Percentiles rank a stretch among this genome's conserved stretches.
Evolutionary conservation across 2,888 invertebrate genomes (phyloP).

Genomic region (Caenorhabditis angaria): DNA sequence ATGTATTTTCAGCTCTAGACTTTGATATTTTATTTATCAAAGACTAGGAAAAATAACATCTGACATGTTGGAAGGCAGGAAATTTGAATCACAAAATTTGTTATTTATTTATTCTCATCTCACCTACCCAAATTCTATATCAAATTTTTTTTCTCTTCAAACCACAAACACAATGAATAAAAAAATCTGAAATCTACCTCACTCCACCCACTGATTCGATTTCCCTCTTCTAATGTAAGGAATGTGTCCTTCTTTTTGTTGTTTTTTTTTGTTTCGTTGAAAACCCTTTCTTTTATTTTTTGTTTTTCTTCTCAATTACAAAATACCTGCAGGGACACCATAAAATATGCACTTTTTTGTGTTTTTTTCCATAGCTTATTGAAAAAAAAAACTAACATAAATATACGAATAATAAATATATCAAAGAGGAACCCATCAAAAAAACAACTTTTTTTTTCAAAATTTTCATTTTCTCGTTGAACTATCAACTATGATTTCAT

Average conservation of each 20-base stretch:
- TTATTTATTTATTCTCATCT: not conserved
- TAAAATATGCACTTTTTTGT: too few species aligned
- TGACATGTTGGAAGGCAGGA: not conserved
- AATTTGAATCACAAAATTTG: not conserved
- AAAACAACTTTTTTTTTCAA: too few species aligned
- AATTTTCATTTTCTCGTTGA: too few species aligned
- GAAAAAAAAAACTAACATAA: too few species aligned
- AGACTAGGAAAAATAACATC: not conserved
- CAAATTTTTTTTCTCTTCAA: too few species aligned
- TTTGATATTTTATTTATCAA: too few species aligned
- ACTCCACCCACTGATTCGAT: slow-evolving; percentile 6
- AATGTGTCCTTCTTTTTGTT: slow-evolving; percentile 6
- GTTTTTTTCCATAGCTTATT: too few species aligned
- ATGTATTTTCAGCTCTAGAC: not conserved
- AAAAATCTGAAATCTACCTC: slow-evolving; percentile 12
- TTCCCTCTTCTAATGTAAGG: not conserved
- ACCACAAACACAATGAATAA: not conserved
- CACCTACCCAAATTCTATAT: not conserved
- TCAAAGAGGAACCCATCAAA: too few species aligned
- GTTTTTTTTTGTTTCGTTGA: slow-evolving; percentile 1
- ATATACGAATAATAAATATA: too few species aligned
- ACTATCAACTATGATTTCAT: too few species aligned
- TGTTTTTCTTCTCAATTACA: not conserved
- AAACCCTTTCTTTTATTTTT: slow-evolving; percentile 1
- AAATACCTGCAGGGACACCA: not conserved